Percentiles rank a stretch among this genome's conserved stretches.
Conservation (phyloP, 2,113 vertebrate genomes). For the Oryzias woworae region DNA sequence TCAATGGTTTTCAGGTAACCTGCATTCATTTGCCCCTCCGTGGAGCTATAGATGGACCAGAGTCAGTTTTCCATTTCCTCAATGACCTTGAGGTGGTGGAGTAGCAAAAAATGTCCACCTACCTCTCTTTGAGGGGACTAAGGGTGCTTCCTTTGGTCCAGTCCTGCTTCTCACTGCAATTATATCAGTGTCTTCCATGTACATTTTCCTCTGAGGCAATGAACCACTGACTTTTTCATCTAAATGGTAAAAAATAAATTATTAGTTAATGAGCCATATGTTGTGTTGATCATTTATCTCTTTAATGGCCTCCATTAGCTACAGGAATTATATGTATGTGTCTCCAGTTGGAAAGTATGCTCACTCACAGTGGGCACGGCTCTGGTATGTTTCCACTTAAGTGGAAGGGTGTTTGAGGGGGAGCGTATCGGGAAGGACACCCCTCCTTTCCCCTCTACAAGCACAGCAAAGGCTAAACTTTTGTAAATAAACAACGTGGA, state of each 20-base stretch:
- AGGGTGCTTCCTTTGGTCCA: conserved; percentile 28
- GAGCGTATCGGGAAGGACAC: conserved; percentile 6
- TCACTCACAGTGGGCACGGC: conserved; percentile 13
- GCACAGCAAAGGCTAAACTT: conserved; percentile 46
- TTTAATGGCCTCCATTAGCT: conserved; percentile 29
- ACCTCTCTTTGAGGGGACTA: conserved; percentile 21
- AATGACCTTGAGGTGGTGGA: conserved; percentile 20
- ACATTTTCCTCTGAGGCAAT: conserved; percentile 71
- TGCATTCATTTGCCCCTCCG: conserved; percentile 40
- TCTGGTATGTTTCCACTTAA: conserved; percentile 59
- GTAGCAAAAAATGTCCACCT: conserved; percentile 22
- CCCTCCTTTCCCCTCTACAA: conserved; percentile 26
- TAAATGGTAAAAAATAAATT: conserved; percentile 79
- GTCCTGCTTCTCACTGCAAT: conserved; percentile 41
- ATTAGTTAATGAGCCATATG: conserved; percentile 75
- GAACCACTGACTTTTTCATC: conserved; percentile 80
- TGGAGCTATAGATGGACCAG: conserved; percentile 32
- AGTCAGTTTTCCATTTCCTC: conserved; percentile 31
- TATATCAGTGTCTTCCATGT: conserved; percentile 66
- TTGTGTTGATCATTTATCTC: conserved; percentile 54
- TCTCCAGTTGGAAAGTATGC: conserved; percentile 38
- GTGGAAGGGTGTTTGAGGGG: conserved; percentile 15
- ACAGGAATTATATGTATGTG: conserved; percentile 30
- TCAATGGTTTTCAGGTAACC: conserved; percentile 47
- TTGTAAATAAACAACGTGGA: conserved; percentile 67